Percentiles rank a stretch among this genome's conserved stretches.
phyloP scores from a whole-genome alignment of 2,797 vertebrate genomes.

The Gymnocypris eckloni region DNA sequence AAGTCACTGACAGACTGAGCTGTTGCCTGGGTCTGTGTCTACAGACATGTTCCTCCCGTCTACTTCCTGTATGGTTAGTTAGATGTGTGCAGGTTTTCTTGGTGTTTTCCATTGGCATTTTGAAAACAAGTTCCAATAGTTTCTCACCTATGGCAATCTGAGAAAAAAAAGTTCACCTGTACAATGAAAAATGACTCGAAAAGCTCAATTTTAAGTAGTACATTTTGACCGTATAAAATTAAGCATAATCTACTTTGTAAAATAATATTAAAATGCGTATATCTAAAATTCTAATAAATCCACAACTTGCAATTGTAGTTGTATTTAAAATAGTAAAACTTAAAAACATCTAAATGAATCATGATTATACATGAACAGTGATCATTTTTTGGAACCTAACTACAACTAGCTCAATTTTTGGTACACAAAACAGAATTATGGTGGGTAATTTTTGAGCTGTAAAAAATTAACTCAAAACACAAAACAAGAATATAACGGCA shows the following conservation, averaged over 20 bases:
- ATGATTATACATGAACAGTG: not conserved
- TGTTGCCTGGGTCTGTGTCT: not conserved
- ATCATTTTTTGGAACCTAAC: not conserved
- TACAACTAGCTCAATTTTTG: not conserved
- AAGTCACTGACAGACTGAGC: not conserved
- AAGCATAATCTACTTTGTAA: not conserved
- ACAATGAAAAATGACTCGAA: not conserved
- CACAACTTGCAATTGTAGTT: not conserved
- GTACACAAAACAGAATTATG: not conserved
- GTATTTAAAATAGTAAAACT: not conserved
- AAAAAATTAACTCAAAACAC: not conserved
- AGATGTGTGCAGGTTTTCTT: not conserved
- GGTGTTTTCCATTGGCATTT: constrained; percentile 8
- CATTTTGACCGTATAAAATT: not conserved
- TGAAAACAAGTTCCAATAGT: not conserved
- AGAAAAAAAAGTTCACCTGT: too few species aligned
- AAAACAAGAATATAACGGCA: not conserved
- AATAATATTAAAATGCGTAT: not conserved
- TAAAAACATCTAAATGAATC: not conserved
- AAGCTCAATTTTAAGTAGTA: not conserved
- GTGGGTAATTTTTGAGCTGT: not conserved
- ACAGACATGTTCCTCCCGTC: constrained; percentile 22
- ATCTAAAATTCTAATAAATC: not conserved
- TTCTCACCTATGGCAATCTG: not conserved
- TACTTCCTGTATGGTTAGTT: constrained; percentile 26